Evolutionary conservation across 1,140 invertebrate species (phyloP), one percentile per base, ranked within the genome.

Genomic region (Matsumurasca onukii): DNA sequence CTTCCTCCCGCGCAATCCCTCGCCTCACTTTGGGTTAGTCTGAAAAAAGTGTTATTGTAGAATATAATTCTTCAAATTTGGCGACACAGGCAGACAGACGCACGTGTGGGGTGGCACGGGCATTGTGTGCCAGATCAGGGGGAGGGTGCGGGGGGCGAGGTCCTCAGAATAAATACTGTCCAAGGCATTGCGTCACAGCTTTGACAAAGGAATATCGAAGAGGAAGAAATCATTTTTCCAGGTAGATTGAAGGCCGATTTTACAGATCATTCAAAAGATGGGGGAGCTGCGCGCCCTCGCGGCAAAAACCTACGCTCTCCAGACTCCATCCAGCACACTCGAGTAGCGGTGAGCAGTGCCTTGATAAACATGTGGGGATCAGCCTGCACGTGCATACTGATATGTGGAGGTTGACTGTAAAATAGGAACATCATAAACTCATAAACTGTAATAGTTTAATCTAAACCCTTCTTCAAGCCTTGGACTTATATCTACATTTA

Each of bases 51-150:
- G 49, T 3, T 51, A 20, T 51, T 22, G n/a, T 12, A 51, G 24
- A 51, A 51, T 51, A 51, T 51, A 51, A 51, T 51, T 51, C 49
- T 3, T 51, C 49, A 51, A 51, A 51, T 51, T 51, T 51, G 49
- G 49, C 49, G 49, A 51, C 49, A 51, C n/a, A n/a, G n/a, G n/a
- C n/a, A n/a, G n/a, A n/a, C n/a, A n/a, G n/a, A n/a, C n/a, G n/a
- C 49, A 51, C 49, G 49, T 51, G 49, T 51, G 49, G 49, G 49
- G 17, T n/a, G n/a, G n/a, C 17, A 3, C 17, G 3, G n/a, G 49
- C 49, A 51, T 51, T 51, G 49, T 51, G 5, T 3, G 17, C 5
- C 17, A 5, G 49, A n/a, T n/a, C n/a, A n/a, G n/a, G n/a, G n/a
- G n/a, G n/a, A 22, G 49, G 5, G 49, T 3, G 49, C 5, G 49